Evolutionary conservation across 2,113 vertebrate species (phyloP).

Genomic region (Corythornis cristatus): DNA sequence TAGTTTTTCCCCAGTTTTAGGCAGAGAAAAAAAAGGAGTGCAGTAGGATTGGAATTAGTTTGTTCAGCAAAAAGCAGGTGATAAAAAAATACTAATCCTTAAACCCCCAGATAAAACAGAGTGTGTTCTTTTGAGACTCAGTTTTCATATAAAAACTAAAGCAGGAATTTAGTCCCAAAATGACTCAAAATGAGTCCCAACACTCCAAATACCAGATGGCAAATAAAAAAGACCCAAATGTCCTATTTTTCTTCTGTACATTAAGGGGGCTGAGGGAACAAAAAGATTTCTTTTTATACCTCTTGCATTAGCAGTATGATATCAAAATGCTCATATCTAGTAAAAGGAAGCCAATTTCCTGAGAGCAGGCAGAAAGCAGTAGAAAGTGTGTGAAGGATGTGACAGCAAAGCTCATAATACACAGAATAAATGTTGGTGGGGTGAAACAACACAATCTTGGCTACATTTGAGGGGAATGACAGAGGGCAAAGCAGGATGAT

Average conservation of each 20-base stretch:
- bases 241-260: neutral
- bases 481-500: neutral
- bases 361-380: neutral
- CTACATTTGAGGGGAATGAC: neutral
- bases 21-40: neutral
- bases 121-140: neutral
- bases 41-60: neutral
- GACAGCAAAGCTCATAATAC: neutral
- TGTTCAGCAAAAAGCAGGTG: neutral
- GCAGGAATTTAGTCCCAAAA: neutral
- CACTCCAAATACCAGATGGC: neutral
- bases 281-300: neutral
- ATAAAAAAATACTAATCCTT: neutral
- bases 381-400: neutral
- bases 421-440: neutral
- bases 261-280: neutral
- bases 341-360: neutral
- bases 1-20: neutral
- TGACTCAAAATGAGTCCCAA: neutral
- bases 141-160: neutral
- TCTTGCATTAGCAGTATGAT: neutral
- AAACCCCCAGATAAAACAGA: neutral
- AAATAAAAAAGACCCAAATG: neutral
- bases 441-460: neutral
- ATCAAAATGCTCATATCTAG: neutral